Evolutionary conservation across 2,797 vertebrate genomes (phyloP), one percentile per base, ranked within the genome.

Genomic region (Paguma larvata): DNA sequence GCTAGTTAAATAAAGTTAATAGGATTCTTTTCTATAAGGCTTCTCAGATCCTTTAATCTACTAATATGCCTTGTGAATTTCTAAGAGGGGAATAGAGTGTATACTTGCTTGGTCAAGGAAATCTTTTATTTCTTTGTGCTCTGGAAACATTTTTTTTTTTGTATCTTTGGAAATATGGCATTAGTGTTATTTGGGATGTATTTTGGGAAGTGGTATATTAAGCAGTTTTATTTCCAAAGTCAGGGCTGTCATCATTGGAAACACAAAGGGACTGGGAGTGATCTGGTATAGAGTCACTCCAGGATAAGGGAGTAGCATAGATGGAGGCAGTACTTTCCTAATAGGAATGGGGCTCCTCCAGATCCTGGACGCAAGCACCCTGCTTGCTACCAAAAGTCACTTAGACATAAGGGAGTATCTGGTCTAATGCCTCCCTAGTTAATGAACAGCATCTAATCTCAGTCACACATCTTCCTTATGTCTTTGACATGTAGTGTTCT

Each of bases 1-100:
- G 14, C 38, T 77, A 18, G 83, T 89, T 83, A 70, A 87, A 73
- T 75, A 75, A 79, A 44, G 27, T 75, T 59, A 97, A 65, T 72
- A 83, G 44, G 79, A 53, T 89, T 91, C 38, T 94, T 73, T 80
- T 46, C 67, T 73, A 32, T 88, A 90, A 94, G 34, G 5, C 56
- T 94, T 94, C 75, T 95, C 44, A 93, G 72, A 93, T 73, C n/a
- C 41, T 95, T 96, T 85, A 88, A 85, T 89, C 78, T 85, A 84
- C 79, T 91, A 91, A 53, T 38, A 8, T 91, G 25, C 48, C 77
- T 38, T 77, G 78, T 91, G 72, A 95, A 94, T 94, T 72, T 44
- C 25, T 89, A 91, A 85, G 90, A 41, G 51, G 53, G 46, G 32
- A 73, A 89, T 53, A 19, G 11, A 73, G 5, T 56, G 0, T 65